Evolutionary conservation across 2,113 vertebrate species (phyloP), one percentile per base, ranked within the genome.

Genomic region (Paracanthobrama guichenoti): DNA sequence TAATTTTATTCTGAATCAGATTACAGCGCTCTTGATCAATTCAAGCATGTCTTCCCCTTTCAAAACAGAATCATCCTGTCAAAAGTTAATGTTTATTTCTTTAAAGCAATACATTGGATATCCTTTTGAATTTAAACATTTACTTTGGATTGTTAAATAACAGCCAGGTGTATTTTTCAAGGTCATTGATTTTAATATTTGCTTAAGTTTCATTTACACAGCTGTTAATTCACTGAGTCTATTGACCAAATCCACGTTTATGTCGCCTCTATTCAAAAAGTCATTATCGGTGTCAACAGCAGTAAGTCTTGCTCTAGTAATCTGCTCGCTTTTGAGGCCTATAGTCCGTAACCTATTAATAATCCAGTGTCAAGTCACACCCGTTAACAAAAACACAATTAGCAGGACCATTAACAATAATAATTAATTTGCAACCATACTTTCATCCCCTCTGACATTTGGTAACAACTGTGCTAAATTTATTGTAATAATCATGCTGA

Each of bases 331-430:
- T 82, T 78, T 39, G 91, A 90, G 81, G 77, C 75, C 1, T 81
- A 67, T 87, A 82, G 87, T 90, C 90, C 85, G 89, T 79, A 46
- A 88, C 83, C 90, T 86, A 90, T 91, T 91, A 91, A 87, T 88
- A 64, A 84, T 64, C 26, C 86, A 82, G 84, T 82, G 82, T 24
- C 59, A 87, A 91, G 92, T 92, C 89, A 89, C 20, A 88, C 82
- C 87, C 31, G 67, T 92, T 92, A 89, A 86, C 77, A 85, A 50
- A 67, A 89, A 88, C 85, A 91, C 87, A 92, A 90, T 93, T 90
- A 92, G 87, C 83, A 74, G 84, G 88, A 73, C 72, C 84, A 82
- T 92, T 92, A 91, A 93, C 90, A 91, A 90, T 89, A 77, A 73
- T 67, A 90, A 92, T 92, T 89, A 89, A 91, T 93, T 92, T 86